Evolutionary conservation across 2,888 invertebrate species (phyloP).

Genomic region (Drosophila greeni): DNA sequence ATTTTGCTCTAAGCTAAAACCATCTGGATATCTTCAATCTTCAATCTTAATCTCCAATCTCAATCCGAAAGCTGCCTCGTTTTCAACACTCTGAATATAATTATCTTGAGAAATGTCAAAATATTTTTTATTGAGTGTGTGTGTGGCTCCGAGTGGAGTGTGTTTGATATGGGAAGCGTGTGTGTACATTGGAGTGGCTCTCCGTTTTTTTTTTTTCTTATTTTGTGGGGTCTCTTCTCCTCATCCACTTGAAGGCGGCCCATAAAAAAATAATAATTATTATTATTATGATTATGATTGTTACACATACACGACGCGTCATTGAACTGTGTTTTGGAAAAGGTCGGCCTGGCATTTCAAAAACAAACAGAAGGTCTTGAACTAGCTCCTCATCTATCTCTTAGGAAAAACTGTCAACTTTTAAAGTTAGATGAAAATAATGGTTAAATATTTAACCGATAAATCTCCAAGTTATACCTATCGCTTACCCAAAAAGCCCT

Average conservation of each 20-base stretch:
- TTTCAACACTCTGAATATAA: conserved; percentile 68
- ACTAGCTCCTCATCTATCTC: conserved; percentile 10
- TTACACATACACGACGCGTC: conserved; percentile 56
- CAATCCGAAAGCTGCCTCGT: conserved; percentile 38
- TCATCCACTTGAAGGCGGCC: conserved; percentile 57
- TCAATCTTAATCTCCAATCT: conserved; percentile 20
- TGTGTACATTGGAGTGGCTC: conserved; percentile 70
- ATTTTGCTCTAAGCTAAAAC: conserved; percentile 29
- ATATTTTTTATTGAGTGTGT: conserved; percentile 50
- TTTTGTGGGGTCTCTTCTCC: conserved; percentile 47
- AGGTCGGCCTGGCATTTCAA: conserved; percentile 53
- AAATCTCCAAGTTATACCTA: not conserved
- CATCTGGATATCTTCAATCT: conserved; percentile 39
- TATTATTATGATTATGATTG: conserved; percentile 61
- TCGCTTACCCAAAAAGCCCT: conserved; percentile 22
- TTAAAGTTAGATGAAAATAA: conserved; percentile 27
- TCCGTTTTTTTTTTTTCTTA: conserved; percentile 33
- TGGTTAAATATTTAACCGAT: conserved; percentile 19
- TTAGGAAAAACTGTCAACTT: conserved; percentile 55
- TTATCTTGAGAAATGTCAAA: conserved; percentile 69
- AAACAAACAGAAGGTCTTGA: conserved; percentile 55
- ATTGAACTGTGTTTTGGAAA: conserved; percentile 68
- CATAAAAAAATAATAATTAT: conserved; percentile 62
- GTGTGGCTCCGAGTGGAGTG: conserved; percentile 25
- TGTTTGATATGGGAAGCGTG: conserved; percentile 55